phyloP scores from a whole-genome alignment of 2,888 invertebrate genomes.

The Agrotis puta region DNA sequence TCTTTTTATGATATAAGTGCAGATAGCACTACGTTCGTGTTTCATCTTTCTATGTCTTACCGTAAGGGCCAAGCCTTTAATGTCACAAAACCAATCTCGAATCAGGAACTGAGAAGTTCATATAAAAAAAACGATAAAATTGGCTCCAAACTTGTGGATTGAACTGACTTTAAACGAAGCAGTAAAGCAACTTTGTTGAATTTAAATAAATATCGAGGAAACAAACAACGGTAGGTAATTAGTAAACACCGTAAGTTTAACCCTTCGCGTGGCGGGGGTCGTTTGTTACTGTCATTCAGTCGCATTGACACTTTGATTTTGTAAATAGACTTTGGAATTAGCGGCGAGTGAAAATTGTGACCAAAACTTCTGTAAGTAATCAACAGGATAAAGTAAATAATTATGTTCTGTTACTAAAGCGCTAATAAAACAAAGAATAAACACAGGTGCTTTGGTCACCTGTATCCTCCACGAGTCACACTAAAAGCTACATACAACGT shows the following conservation, averaged over 20 bases:
- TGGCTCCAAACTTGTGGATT: background rate
- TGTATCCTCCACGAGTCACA: no score
- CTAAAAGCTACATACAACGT: no score
- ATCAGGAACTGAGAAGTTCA: background rate
- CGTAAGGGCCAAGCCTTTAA: background rate
- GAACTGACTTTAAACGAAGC: background rate
- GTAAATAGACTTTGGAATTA: constrained; percentile 41
- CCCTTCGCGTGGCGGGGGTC: constrained; percentile 23
- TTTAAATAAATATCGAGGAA: constrained; percentile 43
- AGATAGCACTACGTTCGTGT: background rate
- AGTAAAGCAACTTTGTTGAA: constrained; percentile 25
- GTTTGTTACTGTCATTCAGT: constrained; percentile 53
- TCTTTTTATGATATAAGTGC: no score
- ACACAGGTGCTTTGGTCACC: no score
- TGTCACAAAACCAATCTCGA: background rate
- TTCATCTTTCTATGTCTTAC: background rate
- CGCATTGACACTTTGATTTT: constrained; percentile 50
- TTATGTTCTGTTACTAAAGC: background rate
- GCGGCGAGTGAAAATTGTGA: constrained; percentile 7
- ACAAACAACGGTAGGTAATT: constrained; percentile 33
- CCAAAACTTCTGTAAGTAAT: background rate
- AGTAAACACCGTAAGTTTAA: constrained; percentile 46
- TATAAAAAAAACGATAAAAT: background rate
- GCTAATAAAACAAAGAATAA: no score
- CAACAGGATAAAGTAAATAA: background rate